Evolutionary conservation across 2,888 invertebrate species (phyloP).

Genomic region (Andrena chrysosceles): DNA sequence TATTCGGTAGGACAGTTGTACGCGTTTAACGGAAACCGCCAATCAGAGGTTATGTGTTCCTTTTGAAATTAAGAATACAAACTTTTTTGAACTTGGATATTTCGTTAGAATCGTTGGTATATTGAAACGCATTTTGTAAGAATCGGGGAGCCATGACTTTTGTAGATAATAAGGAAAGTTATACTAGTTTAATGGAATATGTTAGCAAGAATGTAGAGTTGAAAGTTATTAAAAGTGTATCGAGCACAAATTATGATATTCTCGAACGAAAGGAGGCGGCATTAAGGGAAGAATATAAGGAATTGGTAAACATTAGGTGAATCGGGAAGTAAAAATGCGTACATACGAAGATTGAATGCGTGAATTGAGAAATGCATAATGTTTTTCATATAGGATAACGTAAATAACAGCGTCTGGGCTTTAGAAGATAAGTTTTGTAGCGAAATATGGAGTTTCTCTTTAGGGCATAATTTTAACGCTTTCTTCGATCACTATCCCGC

Average conservation of each 20-base stretch:
- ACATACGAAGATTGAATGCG: background rate
- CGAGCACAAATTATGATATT: slow-evolving; percentile 7
- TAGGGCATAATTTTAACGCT: slow-evolving; percentile 63
- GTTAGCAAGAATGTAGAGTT: slow-evolving; percentile 44
- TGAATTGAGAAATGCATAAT: slow-evolving; percentile 19
- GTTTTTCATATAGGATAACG: slow-evolving; percentile 67
- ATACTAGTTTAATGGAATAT: slow-evolving; percentile 6
- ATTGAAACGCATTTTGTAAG: no score
- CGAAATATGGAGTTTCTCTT: slow-evolving; percentile 71
- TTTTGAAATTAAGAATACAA: background rate
- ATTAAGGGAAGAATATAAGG: slow-evolving; percentile 57
- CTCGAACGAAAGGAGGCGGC: slow-evolving; percentile 49
- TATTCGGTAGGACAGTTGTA: slow-evolving; percentile 22
- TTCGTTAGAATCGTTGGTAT: background rate
- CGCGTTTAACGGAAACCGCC: slow-evolving; percentile 30
- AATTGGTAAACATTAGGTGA: slow-evolving; percentile 66
- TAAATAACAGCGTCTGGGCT: slow-evolving; percentile 67
- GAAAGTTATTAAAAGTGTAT: slow-evolving; percentile 23
- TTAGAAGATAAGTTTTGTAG: slow-evolving; percentile 66
- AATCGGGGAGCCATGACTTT: slow-evolving; percentile 1
- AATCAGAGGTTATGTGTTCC: background rate
- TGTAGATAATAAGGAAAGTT: background rate
- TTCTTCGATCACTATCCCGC: slow-evolving; percentile 42
- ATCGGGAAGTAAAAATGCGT: slow-evolving; percentile 10
- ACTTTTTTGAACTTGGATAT: background rate